These are phyloP conservation scores for Brienomyrus longianalis DNA, from an alignment of 2,113 vertebrate genomes.

Conservation along the genomic window DNA sequence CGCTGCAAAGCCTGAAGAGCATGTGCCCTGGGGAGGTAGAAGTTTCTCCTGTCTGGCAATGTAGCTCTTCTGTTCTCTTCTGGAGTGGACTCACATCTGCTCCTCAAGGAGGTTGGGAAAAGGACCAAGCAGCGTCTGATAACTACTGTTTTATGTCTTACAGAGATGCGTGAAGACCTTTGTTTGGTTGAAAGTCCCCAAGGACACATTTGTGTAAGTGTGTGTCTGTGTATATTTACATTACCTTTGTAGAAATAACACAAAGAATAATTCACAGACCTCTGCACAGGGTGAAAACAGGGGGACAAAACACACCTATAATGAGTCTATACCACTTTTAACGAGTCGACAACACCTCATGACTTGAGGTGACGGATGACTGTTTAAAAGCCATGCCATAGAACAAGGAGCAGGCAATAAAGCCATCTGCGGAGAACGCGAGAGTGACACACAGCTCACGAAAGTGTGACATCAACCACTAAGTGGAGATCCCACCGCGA, in stretches of 20 bases:
- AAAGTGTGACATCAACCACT: neutral
- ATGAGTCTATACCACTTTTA: neutral
- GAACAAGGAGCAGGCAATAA: neutral
- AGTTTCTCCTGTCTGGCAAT: neutral
- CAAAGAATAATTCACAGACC: neutral
- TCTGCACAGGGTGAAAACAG: neutral
- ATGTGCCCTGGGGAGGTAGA: neutral
- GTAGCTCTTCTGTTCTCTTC: neutral
- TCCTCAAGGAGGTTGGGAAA: neutral
- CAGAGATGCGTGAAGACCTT: neutral
- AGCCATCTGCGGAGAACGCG: neutral
- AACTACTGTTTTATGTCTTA: neutral
- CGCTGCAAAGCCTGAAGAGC: neutral
- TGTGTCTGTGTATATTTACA: neutral
- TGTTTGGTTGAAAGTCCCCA: neutral
- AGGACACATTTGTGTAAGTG: neutral
- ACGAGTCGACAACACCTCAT: neutral
- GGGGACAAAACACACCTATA: neutral
- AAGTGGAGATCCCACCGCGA: neutral
- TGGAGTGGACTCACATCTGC: neutral
- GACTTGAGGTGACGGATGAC: neutral
- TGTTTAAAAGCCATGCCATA: neutral
- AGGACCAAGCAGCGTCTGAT: neutral
- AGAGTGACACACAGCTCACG: neutral
- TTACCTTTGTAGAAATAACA: neutral